A percentile compares a stretch with the other conserved stretches of the same genome.
These are phyloP conservation scores for Rhopalosiphum maidis DNA, from an alignment of 1,140 invertebrate genomes.

Conservation along the genomic window DNA sequence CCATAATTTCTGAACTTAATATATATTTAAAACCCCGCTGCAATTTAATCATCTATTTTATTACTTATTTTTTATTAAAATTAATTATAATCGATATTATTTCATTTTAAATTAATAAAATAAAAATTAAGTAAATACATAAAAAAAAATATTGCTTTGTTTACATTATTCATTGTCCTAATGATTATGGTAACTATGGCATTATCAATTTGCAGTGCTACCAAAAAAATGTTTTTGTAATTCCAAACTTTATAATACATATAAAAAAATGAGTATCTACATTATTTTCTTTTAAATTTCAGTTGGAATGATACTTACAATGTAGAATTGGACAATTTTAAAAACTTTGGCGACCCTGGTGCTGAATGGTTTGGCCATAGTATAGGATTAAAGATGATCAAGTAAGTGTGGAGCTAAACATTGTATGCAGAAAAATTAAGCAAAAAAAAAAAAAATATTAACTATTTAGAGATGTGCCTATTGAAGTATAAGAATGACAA, in stretches of 20 bases:
- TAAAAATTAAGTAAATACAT: neutral
- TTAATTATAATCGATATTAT: neutral
- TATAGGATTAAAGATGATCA: constrained; percentile 50
- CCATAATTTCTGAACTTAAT: neutral
- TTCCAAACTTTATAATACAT: neutral
- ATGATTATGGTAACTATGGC: constrained; percentile 27
- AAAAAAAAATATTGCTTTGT: neutral
- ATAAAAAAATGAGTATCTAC: neutral
- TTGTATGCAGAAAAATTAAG: neutral
- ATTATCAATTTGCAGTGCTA: constrained; percentile 37
- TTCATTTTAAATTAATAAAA: neutral
- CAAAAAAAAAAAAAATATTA: neutral
- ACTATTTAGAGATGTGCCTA: neutral
- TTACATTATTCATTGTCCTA: neutral
- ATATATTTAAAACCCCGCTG: neutral
- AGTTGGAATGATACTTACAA: constrained; percentile 49
- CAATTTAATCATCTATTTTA: neutral
- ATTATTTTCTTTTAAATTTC: constrained; percentile 3
- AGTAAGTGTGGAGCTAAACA: neutral
- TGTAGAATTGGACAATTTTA: constrained; percentile 34
- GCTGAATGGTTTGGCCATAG: constrained; percentile 51
- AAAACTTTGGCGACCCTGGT: constrained; percentile 50
- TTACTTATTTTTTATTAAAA: neutral
- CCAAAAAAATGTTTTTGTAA: neutral
- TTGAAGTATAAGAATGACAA: neutral